phyloP scores from a whole-genome alignment of 2,888 invertebrate species.

The Agrochola litura region DNA sequence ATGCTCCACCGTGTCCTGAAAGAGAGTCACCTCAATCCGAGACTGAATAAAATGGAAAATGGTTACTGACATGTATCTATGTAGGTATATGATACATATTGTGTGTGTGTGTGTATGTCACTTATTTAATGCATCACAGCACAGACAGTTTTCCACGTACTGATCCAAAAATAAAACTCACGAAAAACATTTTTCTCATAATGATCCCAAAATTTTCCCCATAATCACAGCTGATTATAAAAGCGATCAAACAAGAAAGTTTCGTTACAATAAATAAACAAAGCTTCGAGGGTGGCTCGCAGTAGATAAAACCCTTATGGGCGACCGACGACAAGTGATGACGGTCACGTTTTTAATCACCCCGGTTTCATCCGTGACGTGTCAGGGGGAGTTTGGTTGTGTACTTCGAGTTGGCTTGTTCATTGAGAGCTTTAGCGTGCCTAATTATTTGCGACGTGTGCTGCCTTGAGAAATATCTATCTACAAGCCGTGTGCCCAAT shows the following conservation, averaged over 20 bases:
- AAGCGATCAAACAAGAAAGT: constrained; percentile 66
- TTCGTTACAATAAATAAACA: constrained; percentile 85
- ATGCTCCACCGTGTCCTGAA: no score
- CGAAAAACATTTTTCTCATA: constrained; percentile 12
- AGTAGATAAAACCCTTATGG: constrained; percentile 88
- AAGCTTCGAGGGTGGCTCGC: constrained; percentile 81
- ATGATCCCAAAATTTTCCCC: constrained; percentile 57
- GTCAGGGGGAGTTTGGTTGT: constrained; percentile 79
- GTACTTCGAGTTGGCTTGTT: constrained; percentile 70
- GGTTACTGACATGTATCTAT: not conserved
- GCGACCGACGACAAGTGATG: constrained; percentile 86
- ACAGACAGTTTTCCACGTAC: not conserved
- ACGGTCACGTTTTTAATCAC: constrained; percentile 91
- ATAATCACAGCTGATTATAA: constrained; percentile 63
- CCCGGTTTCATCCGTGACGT: constrained; percentile 85
- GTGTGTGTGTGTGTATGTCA: not conserved
- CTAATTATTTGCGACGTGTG: constrained; percentile 56
- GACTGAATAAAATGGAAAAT: not conserved
- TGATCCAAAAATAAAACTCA: not conserved
- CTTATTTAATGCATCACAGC: not conserved
- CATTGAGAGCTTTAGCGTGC: constrained; percentile 54
- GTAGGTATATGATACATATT: not conserved
- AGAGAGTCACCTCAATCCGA: not conserved
- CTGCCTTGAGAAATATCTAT: constrained; percentile 11
- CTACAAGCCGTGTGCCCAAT: not conserved